Percentiles rank a stretch among this genome's conserved stretches.
These are phyloP conservation scores for Gyps fulvus DNA, from an alignment of 2,113 vertebrate species.

Conservation along the genomic window DNA sequence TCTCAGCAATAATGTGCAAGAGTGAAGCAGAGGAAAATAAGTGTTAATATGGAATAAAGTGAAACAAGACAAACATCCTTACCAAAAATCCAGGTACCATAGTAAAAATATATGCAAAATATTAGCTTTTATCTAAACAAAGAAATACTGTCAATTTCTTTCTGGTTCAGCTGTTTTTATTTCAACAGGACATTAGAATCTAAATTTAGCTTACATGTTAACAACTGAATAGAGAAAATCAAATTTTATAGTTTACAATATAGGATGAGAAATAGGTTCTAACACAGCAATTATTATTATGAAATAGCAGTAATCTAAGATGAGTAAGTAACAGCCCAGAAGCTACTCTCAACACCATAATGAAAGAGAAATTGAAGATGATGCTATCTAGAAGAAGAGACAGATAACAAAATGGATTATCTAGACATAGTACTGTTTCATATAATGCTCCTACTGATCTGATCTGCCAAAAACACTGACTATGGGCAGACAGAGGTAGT, in stretches of 20 bases:
- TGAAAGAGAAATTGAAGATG: neutral
- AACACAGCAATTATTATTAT: neutral
- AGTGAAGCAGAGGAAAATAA: neutral
- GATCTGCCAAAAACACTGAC: neutral
- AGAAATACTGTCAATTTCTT: neutral
- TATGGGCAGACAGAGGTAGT: neutral
- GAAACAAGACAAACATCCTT: neutral
- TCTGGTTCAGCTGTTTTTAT: neutral
- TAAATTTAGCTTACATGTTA: neutral
- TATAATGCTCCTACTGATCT: neutral
- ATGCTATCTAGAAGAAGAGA: neutral
- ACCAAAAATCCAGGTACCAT: neutral
- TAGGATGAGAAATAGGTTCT: neutral
- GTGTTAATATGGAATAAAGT: neutral
- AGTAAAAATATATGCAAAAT: neutral
- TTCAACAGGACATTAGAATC: neutral
- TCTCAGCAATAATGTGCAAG: neutral
- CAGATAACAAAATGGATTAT: neutral
- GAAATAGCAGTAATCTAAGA: neutral
- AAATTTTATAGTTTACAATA: neutral
- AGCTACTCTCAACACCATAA: neutral
- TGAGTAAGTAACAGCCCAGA: neutral
- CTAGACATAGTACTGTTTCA: neutral
- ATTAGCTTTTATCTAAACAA: neutral
- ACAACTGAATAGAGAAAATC: neutral